Base-by-base conservation (phyloP, 2,797 vertebrate species). In the Pelodytes ibericus region DNA sequence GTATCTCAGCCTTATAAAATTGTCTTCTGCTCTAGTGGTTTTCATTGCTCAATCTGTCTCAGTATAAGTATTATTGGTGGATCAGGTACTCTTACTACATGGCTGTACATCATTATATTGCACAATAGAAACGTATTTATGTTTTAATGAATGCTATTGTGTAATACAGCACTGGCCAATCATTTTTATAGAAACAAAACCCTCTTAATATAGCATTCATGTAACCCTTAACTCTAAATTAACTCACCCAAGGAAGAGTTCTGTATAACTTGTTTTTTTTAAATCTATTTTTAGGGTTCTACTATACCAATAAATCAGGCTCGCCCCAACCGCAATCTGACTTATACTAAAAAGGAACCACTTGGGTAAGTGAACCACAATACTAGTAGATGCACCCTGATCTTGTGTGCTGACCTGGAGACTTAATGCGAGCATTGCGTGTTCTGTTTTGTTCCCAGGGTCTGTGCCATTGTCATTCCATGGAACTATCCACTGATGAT, bases 401-500 rank as follows among this genome's bases (percentile, higher is more conserved):
- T n/a, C n/a, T n/a, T 39, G 25, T 64, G 3, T 64, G n/a, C n/a
- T n/a, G n/a, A 24, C 4, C 4, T 31, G 5, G 10, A n/a, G n/a
- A 22, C 22, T 18, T 68, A 30, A 57, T 26, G 11, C 31, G n/a
- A 66, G 26, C 2, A 24, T 22, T n/a, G 25, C 15, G 4, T 58
- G 20, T 0, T 73, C 69, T 41, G 36, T 64, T 11, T 7, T 80
- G 3, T 61, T 57, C 76, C 62, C 80, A 99, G 97, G 0, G 96
- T 98, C 72, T 99, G 97, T 75, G 97, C 95, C 72, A 98, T 99
- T 13, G 85, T 99, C 73, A 97, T 99, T 67, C 97, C 97, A 1
- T 99, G 97, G 97, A 99, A 99, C 82, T 99, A 99, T 74, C 97
- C 97, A 0, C 91, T 99, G 39, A 99, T 99, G 97, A 99, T 99